phyloP scores from a whole-genome alignment of 2,888 invertebrate genomes.

The Phymatocera aterrima region DNA sequence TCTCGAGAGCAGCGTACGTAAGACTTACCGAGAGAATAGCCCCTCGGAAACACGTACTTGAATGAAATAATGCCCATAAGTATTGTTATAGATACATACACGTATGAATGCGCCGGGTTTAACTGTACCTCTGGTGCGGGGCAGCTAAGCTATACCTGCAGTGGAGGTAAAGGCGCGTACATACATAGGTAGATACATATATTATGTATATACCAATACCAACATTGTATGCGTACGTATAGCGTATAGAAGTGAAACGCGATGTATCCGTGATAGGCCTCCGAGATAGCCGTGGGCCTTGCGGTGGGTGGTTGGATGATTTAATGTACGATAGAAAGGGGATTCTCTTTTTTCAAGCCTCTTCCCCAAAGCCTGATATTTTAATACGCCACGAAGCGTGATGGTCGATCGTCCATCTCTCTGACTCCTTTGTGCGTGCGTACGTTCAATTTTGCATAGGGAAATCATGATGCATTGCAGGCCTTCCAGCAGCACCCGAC shows the following conservation, averaged over 20 bases:
- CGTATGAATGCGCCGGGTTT: too few species aligned
- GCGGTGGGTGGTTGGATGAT: constrained; percentile 69
- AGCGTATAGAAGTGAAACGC: neutral
- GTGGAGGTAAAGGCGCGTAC: too few species aligned
- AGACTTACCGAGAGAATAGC: too few species aligned
- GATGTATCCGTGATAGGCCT: constrained; percentile 60
- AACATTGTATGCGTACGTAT: neutral
- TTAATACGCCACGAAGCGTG: constrained; percentile 73
- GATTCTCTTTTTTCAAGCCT: neutral
- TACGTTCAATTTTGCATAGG: constrained; percentile 73
- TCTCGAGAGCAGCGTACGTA: too few species aligned
- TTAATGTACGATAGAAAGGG: constrained; percentile 63
- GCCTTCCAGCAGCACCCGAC: constrained; percentile 30
- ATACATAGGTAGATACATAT: too few species aligned
- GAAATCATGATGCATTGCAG: constrained; percentile 69
- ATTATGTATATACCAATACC: too few species aligned
- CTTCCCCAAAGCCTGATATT: constrained; percentile 64
- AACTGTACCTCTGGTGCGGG: too few species aligned
- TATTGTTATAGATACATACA: too few species aligned
- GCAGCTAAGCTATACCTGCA: too few species aligned
- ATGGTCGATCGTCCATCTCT: constrained; percentile 73
- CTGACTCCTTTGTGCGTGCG: constrained; percentile 65
- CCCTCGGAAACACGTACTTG: too few species aligned
- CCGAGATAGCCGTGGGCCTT: constrained; percentile 66
- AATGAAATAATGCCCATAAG: too few species aligned